A percentile compares a stretch with the other conserved stretches of the same genome.
These are phyloP conservation scores for Diogma glabrata DNA, from an alignment of 2,888 invertebrate genomes.

Conservation along the genomic window DNA sequence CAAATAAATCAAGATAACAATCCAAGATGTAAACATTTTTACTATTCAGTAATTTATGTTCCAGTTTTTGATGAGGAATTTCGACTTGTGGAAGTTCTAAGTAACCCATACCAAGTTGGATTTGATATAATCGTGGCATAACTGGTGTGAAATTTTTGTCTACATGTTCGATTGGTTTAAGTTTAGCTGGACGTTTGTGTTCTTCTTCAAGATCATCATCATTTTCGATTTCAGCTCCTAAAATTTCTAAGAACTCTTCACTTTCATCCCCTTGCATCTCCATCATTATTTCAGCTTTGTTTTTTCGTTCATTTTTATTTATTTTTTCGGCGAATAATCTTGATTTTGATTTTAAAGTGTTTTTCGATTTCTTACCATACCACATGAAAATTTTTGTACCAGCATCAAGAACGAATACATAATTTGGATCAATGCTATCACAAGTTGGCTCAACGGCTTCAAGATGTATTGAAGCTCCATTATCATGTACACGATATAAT, in stretches of 20 bases:
- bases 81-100: slow-evolving; percentile 92
- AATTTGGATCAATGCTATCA: slow-evolving; percentile 76
- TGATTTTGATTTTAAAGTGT: slow-evolving; percentile 69
- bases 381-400: slow-evolving; percentile 82
- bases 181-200: slow-evolving; percentile 37
- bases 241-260: slow-evolving; percentile 67
- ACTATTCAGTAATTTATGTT: slow-evolving; percentile 67
- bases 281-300: slow-evolving; percentile 79
- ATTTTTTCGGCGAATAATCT: slow-evolving; percentile 90
- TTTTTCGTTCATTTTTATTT: slow-evolving; percentile 96
- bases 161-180: slow-evolving; percentile 33
- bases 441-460: slow-evolving; percentile 68
- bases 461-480: slow-evolving; percentile 77
- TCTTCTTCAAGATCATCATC: slow-evolving; percentile 30
- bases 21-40: slow-evolving; percentile 95
- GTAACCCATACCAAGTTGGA: slow-evolving; percentile 97
- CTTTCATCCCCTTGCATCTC: slow-evolving; percentile 75
- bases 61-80: slow-evolving; percentile 61
- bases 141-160: slow-evolving; percentile 26
- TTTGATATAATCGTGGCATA: slow-evolving; percentile 76
- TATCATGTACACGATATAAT: slow-evolving; percentile 78
- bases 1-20: slow-evolving; percentile 86
- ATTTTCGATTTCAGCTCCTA: slow-evolving; percentile 42
- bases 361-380: slow-evolving; percentile 67
- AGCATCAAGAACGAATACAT: slow-evolving; percentile 83